These are phyloP conservation scores for Sebastes fasciatus DNA, from an alignment of 2,113 vertebrate genomes.

Conservation along the genomic window DNA sequence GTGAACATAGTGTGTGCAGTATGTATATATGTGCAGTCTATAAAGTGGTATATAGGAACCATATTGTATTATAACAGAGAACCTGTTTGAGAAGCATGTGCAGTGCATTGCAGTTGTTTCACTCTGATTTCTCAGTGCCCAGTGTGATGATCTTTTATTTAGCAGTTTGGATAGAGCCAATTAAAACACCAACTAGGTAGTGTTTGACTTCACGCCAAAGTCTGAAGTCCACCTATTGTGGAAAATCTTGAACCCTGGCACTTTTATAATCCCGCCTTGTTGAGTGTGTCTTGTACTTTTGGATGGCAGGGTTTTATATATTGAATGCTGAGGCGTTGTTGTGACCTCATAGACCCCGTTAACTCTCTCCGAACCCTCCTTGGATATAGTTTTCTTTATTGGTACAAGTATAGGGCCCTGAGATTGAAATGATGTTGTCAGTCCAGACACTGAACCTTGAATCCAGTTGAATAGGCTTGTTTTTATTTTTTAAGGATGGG, in stretches of 20 bases:
- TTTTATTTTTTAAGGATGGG: slow-evolving; percentile 44
- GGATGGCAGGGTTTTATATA: neutral
- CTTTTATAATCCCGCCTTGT: slow-evolving; percentile 10
- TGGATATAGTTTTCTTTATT: neutral
- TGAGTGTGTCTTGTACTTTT: neutral
- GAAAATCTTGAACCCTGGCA: slow-evolving; percentile 9
- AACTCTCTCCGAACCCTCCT: neutral
- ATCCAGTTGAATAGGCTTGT: slow-evolving; percentile 40
- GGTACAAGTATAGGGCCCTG: neutral
- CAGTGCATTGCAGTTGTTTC: neutral
- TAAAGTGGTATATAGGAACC: too few relatives aligned
- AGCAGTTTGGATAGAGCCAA: slow-evolving; percentile 5
- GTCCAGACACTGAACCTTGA: slow-evolving; percentile 20
- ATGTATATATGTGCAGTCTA: too few relatives aligned
- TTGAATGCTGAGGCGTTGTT: neutral
- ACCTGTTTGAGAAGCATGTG: neutral
- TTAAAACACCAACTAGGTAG: slow-evolving; percentile 10
- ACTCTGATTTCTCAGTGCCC: slow-evolving; percentile 24
- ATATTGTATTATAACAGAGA: too few relatives aligned
- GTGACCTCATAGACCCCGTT: neutral
- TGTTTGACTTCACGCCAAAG: slow-evolving; percentile 7
- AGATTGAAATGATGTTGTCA: slow-evolving; percentile 16
- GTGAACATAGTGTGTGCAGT: too few relatives aligned
- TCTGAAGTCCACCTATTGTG: slow-evolving; percentile 41
- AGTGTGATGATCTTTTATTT: slow-evolving; percentile 15